A percentile compares a stretch with the other conserved stretches of the same genome.
Conservation (phyloP, 2,113 vertebrate species). For the Dicentrarchus labrax region DNA sequence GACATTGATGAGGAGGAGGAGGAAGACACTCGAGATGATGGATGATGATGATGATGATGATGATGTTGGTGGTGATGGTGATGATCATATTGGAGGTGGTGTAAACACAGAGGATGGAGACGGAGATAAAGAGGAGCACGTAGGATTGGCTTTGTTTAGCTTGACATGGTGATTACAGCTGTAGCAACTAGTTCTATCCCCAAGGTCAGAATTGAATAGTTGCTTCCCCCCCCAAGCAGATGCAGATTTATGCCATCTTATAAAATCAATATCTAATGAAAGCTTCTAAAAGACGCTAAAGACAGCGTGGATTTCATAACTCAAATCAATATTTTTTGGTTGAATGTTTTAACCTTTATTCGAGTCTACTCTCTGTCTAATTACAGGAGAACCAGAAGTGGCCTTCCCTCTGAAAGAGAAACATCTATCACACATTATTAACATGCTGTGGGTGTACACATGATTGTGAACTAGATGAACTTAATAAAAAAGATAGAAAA, state of each 20-base stretch:
- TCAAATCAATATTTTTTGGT: slow-evolving; percentile 14
- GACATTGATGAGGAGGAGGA: slow-evolving; percentile 55
- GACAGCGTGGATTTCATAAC: neutral
- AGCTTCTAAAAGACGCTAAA: slow-evolving; percentile 3
- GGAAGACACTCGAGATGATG: slow-evolving; percentile 44
- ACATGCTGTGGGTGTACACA: slow-evolving; percentile 1
- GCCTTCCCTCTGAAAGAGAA: slow-evolving; percentile 14
- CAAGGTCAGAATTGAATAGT: slow-evolving; percentile 39
- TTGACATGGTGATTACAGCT: slow-evolving; percentile 22
- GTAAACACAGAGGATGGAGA: slow-evolving; percentile 54
- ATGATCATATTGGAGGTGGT: slow-evolving; percentile 39
- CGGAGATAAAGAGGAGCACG: slow-evolving; percentile 58
- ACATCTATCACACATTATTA: slow-evolving; percentile 8
- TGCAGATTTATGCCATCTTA: slow-evolving; percentile 42
- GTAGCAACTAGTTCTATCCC: neutral
- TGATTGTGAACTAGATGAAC: slow-evolving; percentile 7
- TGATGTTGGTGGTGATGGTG: slow-evolving; percentile 27
- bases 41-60: slow-evolving; percentile 43
- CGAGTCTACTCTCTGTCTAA: slow-evolving; percentile 3
- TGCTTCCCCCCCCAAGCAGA: slow-evolving; percentile 24
- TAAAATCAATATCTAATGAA: slow-evolving; percentile 42
- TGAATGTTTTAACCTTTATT: slow-evolving; percentile 33
- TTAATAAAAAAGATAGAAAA: slow-evolving; percentile 14
- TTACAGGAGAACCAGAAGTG: slow-evolving; percentile 28
- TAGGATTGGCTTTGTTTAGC: slow-evolving; percentile 36